These are phyloP conservation scores for Pachycephala philippinensis DNA, from an alignment of 2,113 vertebrate species.

Conservation along the genomic window DNA sequence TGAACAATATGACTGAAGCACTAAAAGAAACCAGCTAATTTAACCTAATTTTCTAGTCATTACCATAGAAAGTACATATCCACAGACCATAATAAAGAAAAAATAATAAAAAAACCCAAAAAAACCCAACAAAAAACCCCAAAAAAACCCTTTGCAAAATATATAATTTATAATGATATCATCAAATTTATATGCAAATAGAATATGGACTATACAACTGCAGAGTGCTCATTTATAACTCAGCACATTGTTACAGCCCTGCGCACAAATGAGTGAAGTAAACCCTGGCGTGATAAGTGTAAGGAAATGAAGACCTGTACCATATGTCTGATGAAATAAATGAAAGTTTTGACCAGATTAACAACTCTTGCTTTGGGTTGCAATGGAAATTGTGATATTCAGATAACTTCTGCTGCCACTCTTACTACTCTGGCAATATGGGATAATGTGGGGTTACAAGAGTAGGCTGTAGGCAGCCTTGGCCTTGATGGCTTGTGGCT, in stretches of 20 bases:
- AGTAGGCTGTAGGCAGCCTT: too few species aligned
- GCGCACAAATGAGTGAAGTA: background rate
- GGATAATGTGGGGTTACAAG: too few species aligned
- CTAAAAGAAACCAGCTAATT: background rate
- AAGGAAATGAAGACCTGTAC: background rate
- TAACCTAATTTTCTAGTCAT: background rate
- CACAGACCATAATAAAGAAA: background rate
- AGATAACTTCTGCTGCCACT: background rate
- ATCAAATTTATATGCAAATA: background rate
- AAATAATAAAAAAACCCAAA: too few species aligned
- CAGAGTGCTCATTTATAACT: background rate
- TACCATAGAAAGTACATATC: background rate
- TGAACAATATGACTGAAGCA: background rate
- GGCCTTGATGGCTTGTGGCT: too few species aligned
- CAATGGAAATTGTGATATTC: background rate
- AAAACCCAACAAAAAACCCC: background rate
- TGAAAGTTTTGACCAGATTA: background rate
- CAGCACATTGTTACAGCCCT: background rate
- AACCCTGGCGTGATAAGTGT: background rate
- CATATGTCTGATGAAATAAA: background rate
- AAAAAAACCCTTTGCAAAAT: background rate
- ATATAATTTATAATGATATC: background rate
- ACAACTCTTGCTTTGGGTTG: background rate
- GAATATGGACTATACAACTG: background rate
- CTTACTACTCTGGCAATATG: background rate